A percentile compares a stretch with the other conserved stretches of the same genome.
Evolutionary conservation across 1,140 invertebrate species (phyloP).

Genomic region (Popillia japonica): DNA sequence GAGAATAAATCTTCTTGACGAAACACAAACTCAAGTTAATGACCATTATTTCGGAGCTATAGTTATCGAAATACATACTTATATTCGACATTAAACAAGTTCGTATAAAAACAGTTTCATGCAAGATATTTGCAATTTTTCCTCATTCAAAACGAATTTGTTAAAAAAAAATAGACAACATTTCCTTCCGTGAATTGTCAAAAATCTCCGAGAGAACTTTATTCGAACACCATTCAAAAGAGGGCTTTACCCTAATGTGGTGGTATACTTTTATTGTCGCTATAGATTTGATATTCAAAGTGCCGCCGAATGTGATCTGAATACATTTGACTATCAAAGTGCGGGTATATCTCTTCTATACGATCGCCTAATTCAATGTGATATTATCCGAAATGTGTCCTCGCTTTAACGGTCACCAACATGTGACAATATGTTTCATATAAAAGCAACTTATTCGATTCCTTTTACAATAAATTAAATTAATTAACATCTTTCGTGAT

Average conservation of each 20-base stretch:
- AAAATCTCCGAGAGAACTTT: neutral
- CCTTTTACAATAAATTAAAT: neutral
- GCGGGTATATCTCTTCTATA: neutral
- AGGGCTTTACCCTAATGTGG: constrained; percentile 49
- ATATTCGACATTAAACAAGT: too few species aligned
- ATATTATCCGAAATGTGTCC: constrained; percentile 8
- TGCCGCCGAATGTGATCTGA: constrained; percentile 46
- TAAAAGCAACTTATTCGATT: neutral
- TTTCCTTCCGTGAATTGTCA: neutral
- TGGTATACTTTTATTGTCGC: constrained; percentile 51
- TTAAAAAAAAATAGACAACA: too few species aligned
- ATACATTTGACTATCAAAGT: constrained; percentile 48
- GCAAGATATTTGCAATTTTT: too few species aligned
- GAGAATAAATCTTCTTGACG: too few species aligned
- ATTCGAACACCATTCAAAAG: constrained; percentile 24
- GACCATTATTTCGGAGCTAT: too few species aligned
- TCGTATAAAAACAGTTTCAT: too few species aligned
- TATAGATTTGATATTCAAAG: constrained; percentile 52
- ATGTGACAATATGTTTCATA: neutral
- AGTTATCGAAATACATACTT: too few species aligned
- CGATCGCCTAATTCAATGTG: constrained; percentile 13
- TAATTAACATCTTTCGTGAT: too few species aligned
- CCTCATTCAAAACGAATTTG: too few species aligned
- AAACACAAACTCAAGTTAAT: too few species aligned
- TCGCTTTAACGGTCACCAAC: neutral